phyloP scores from a whole-genome alignment of 1,140 invertebrate species.

The Rhagoletis pomonella region DNA sequence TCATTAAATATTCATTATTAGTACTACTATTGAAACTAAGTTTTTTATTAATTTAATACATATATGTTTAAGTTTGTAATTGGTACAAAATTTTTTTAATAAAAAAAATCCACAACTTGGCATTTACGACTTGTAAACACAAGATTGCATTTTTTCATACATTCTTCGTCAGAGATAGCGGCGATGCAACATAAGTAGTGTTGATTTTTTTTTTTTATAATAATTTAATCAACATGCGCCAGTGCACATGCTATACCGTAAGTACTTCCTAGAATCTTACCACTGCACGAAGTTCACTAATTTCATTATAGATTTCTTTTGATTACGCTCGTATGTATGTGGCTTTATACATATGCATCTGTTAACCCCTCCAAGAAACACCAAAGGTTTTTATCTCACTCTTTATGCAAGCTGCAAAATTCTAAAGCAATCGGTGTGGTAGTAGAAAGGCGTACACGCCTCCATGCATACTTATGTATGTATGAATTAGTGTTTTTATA shows the following conservation, averaged over 20 bases:
- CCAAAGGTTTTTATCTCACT: no score
- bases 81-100: slow-evolving; percentile 51
- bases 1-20: slow-evolving; percentile 31
- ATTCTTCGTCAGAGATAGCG: no score
- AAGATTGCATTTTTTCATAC: background rate
- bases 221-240: no score
- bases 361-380: no score
- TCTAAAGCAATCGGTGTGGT: background rate
- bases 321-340: no score
- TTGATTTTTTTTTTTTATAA: no score
- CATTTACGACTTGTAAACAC: slow-evolving; percentile 44
- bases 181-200: no score
- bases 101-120: slow-evolving; percentile 42
- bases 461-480: background rate
- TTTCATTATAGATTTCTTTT: no score
- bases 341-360: no score
- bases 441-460: background rate
- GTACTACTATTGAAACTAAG: slow-evolving; percentile 26
- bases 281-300: no score
- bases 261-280: no score
- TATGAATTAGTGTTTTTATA: background rate
- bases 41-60: slow-evolving; percentile 22
- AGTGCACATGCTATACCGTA: no score
- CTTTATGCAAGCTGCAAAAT: background rate
- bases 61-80: slow-evolving; percentile 46